These are phyloP conservation scores for Rhogogaster chlorosoma DNA, from an alignment of 2,888 invertebrate genomes.

Conservation along the genomic window DNA sequence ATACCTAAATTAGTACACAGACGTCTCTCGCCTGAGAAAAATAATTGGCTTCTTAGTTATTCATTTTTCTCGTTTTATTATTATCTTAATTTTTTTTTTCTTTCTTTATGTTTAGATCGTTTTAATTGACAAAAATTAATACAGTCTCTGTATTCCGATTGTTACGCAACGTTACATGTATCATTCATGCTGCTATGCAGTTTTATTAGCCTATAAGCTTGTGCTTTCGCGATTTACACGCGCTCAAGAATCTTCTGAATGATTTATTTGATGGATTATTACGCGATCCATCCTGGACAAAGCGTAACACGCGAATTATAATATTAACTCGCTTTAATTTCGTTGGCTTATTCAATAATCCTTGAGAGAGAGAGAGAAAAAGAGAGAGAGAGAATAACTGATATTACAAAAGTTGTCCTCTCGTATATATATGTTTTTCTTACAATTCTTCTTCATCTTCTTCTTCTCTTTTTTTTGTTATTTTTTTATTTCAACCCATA, in stretches of 20 bases:
- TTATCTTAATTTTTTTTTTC: too few species aligned
- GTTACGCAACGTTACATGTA: not conserved
- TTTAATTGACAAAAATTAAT: not conserved
- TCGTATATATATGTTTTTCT: not conserved
- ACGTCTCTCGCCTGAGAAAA: too few species aligned
- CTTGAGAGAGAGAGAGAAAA: not conserved
- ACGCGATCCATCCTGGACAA: not conserved
- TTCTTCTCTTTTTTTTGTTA: too few species aligned
- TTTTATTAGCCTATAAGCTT: not conserved
- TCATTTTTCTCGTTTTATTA: too few species aligned
- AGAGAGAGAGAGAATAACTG: not conserved
- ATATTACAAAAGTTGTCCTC: not conserved
- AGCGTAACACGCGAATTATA: not conserved
- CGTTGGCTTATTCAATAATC: not conserved
- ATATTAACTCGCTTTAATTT: not conserved
- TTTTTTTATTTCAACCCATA: not conserved
- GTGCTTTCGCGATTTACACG: not conserved
- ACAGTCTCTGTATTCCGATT: not conserved
- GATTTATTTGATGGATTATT: constrained; percentile 2
- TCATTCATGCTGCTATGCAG: not conserved
- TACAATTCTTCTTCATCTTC: not conserved
- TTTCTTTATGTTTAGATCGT: too few species aligned
- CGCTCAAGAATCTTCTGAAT: not conserved
- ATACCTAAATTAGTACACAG: not conserved
- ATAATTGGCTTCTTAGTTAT: not conserved